Conservation (phyloP, 2,113 vertebrate species). For the Melanotaenia duboulayi region DNA sequence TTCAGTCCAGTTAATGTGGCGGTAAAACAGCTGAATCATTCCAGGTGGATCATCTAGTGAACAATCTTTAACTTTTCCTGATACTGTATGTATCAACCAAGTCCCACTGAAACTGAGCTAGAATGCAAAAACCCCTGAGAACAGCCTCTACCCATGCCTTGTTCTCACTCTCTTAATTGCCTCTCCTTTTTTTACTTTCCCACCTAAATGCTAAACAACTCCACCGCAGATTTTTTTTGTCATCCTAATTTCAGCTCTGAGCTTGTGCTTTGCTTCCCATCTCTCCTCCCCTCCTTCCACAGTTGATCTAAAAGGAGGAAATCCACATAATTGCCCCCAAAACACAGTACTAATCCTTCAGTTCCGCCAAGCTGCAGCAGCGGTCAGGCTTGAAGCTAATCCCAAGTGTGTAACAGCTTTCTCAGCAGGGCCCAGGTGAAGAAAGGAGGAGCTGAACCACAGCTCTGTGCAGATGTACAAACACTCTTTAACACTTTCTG, state of each 20-base stretch:
- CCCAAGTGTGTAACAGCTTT: constrained; percentile 55
- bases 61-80: neutral
- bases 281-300: constrained; percentile 2
- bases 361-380: constrained; percentile 45
- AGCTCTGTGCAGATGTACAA: constrained; percentile 4
- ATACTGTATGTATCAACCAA: neutral
- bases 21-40: constrained; percentile 5
- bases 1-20: constrained; percentile 17
- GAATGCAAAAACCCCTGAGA: constrained; percentile 19
- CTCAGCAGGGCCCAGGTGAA: constrained; percentile 54
- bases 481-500: neutral
- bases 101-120: constrained; percentile 11
- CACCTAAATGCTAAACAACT: constrained; percentile 54
- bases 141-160: constrained; percentile 1
- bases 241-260: constrained; percentile 47
- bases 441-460: constrained; percentile 1
- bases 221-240: constrained; percentile 38
- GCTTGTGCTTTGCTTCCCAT: constrained; percentile 30
- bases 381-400: constrained; percentile 52
- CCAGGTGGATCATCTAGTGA: neutral
- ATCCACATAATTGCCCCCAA: constrained; percentile 76
- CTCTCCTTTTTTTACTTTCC: constrained; percentile 29
- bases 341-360: constrained; percentile 67
- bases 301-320: constrained; percentile 59
- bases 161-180: constrained; percentile 34